phyloP scores from a whole-genome alignment of 2,888 invertebrate genomes.

The Drosophila affinis region DNA sequence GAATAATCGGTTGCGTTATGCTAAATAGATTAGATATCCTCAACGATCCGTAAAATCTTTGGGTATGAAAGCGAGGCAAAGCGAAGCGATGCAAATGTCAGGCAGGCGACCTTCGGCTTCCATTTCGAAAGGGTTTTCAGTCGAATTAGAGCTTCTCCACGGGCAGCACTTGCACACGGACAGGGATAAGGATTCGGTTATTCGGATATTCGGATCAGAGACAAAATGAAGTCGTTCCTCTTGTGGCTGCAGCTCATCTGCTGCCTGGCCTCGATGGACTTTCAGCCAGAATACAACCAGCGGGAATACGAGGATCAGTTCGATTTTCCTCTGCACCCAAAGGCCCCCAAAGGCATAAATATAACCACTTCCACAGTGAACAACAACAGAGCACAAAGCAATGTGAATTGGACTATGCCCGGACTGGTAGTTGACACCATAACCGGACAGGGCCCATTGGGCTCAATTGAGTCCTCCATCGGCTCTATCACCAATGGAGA shows the following conservation, averaged over 20 bases:
- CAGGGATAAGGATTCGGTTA: too few species aligned
- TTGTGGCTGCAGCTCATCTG: too few species aligned
- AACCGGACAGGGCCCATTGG: not conserved
- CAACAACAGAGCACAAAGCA: too few species aligned
- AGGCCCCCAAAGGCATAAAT: too few species aligned
- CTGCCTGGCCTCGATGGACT: too few species aligned
- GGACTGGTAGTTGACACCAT: accelerated
- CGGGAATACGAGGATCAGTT: accelerated
- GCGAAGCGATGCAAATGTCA: not conserved
- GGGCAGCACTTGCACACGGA: not conserved
- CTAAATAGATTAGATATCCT: not conserved
- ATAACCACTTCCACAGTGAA: too few species aligned
- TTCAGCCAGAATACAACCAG: too few species aligned
- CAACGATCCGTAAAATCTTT: not conserved
- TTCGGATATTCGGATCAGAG: too few species aligned
- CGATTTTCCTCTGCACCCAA: too few species aligned
- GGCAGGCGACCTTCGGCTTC: not conserved
- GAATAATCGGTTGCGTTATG: constrained; percentile 3
- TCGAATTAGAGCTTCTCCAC: not conserved
- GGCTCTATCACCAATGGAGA: not conserved
- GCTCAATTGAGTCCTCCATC: not conserved
- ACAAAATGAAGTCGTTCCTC: too few species aligned
- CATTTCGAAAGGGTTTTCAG: not conserved
- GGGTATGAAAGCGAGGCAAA: not conserved
- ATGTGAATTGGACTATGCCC: accelerated